These are phyloP conservation scores for Apamea epomidion DNA, from an alignment of 2,888 invertebrate genomes.

Conservation along the genomic window DNA sequence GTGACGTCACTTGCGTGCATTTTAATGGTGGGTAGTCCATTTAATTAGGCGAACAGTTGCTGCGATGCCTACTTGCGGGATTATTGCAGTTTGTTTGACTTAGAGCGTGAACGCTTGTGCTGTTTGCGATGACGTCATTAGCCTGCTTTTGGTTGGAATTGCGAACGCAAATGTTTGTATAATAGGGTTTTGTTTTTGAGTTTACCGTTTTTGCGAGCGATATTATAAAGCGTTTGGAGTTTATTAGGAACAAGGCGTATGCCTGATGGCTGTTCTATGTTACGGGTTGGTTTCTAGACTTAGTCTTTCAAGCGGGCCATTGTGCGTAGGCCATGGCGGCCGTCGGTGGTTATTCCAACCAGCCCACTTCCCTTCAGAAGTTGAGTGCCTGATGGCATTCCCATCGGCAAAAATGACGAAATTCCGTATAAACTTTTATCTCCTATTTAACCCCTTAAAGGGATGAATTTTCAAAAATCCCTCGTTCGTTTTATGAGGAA, in stretches of 20 bases:
- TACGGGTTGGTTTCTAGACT: no score
- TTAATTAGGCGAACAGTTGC: constrained; percentile 63
- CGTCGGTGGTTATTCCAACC: no score
- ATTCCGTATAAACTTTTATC: not conserved
- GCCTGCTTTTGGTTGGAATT: constrained; percentile 44
- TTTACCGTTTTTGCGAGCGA: not conserved
- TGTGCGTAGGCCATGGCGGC: no score
- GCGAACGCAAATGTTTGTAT: constrained; percentile 26
- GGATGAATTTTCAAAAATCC: not conserved
- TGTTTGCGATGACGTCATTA: constrained; percentile 45
- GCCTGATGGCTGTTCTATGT: no score
- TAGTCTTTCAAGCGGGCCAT: no score
- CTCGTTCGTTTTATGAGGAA: not conserved
- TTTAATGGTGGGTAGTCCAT: constrained; percentile 62
- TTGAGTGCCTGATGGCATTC: not conserved
- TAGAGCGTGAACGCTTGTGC: constrained; percentile 26
- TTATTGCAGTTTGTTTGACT: constrained; percentile 60
- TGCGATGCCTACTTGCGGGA: constrained; percentile 38
- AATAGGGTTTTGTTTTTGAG: constrained; percentile 29
- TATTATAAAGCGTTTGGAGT: not conserved
- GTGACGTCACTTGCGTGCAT: constrained; percentile 63
- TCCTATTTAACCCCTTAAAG: not conserved
- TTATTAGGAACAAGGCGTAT: not conserved
- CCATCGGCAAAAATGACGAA: not conserved
- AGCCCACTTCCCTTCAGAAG: no score